Evolutionary conservation across 2,113 vertebrate genomes (phyloP).

Genomic region (Muntiacus reevesi): DNA sequence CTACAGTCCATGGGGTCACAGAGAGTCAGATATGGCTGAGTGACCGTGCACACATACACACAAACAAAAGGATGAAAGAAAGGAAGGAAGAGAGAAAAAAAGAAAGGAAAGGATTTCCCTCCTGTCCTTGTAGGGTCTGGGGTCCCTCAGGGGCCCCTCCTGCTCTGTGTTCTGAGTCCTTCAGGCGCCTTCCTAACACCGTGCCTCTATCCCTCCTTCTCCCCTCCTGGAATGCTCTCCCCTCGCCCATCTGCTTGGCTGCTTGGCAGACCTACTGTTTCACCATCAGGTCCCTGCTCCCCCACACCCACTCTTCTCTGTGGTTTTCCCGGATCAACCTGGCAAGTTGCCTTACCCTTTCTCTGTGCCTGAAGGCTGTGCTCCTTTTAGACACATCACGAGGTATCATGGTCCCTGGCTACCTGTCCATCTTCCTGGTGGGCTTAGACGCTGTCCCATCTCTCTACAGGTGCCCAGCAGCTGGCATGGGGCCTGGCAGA

Average conservation of each 20-base stretch:
- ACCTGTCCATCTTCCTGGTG: background rate
- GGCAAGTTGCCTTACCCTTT: background rate
- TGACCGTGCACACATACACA: background rate
- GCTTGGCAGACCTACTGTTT: background rate
- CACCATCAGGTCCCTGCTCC: background rate
- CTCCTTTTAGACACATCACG: background rate
- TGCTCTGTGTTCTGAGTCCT: background rate
- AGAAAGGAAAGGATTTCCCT: accelerated
- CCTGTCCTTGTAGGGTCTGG: accelerated
- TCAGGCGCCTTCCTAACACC: accelerated
- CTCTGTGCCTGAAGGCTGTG: background rate
- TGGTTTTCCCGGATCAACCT: background rate
- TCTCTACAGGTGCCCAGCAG: background rate
- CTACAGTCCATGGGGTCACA: background rate
- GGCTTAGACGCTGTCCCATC: accelerated
- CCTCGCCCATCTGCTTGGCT: background rate
- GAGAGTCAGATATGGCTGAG: background rate
- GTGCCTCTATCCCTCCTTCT: accelerated
- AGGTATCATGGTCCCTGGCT: background rate
- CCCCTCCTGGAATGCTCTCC: background rate
- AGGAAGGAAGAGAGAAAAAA: background rate
- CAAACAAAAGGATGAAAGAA: background rate
- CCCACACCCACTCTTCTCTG: background rate
- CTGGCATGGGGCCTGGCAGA: background rate
- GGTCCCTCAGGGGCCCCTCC: background rate